phyloP scores from a whole-genome alignment of 2,113 vertebrate species.

The Globicephala melas region DNA sequence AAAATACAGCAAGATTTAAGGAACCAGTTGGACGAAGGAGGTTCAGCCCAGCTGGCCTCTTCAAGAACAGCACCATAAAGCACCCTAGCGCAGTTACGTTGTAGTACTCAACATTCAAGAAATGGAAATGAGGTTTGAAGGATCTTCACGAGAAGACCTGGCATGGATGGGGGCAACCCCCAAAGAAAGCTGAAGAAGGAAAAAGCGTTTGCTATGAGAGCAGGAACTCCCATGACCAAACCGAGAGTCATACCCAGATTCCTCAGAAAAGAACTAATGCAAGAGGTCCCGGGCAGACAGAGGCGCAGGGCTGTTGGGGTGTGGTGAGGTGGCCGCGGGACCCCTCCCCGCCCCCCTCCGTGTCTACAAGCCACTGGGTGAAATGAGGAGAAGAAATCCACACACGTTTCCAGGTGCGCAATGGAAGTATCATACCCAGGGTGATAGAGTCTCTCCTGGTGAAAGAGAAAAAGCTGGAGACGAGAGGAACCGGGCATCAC shows the following conservation, averaged over 20 bases:
- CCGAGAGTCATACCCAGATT: slow-evolving; percentile 2
- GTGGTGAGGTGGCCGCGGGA: rapidly evolving
- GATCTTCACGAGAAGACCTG: slow-evolving; percentile 65
- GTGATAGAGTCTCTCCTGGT: background rate
- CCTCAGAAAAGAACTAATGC: background rate
- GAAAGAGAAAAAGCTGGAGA: background rate
- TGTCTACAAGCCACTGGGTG: background rate
- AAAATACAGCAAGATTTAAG: slow-evolving; percentile 75
- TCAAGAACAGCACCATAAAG: slow-evolving; percentile 86
- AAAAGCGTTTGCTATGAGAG: slow-evolving; percentile 55
- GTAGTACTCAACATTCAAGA: slow-evolving; percentile 85
- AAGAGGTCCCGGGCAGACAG: background rate
- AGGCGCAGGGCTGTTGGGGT: background rate
- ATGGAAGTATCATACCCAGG: background rate
- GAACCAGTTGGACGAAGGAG: slow-evolving; percentile 75
- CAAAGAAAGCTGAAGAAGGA: slow-evolving; percentile 49
- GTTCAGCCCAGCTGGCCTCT: slow-evolving; percentile 79
- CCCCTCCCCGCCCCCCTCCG: background rate
- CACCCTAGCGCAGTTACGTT: slow-evolving; percentile 81
- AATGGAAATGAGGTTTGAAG: slow-evolving; percentile 81
- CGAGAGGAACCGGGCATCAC: background rate
- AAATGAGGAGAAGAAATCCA: background rate
- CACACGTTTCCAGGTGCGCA: background rate
- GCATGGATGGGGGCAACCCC: background rate
- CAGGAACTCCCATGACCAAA: slow-evolving; percentile 40